Conservation (phyloP, 2,888 invertebrate species). For the Ferdinandea cuprea region DNA sequence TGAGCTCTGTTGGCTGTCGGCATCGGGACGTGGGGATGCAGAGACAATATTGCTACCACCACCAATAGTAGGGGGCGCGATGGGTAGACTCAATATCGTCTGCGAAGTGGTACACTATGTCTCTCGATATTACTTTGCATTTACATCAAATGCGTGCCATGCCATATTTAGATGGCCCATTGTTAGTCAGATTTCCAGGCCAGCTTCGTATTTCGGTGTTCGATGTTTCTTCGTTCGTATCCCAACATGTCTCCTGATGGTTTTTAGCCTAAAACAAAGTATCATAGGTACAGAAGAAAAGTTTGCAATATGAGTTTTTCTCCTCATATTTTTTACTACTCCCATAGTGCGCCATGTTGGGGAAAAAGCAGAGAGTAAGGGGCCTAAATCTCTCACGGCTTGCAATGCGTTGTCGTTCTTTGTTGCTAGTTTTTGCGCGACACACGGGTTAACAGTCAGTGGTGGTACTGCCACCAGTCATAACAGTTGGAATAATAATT, state of each 20-base stretch:
- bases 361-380: slow-evolving; percentile 19
- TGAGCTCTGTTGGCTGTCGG: slow-evolving; percentile 2
- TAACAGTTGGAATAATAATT: slow-evolving; percentile 73
- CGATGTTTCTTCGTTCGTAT: slow-evolving; percentile 60
- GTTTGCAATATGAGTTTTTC: slow-evolving; percentile 60
- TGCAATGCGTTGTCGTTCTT: slow-evolving; percentile 59
- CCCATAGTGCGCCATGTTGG: slow-evolving; percentile 24
- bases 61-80: slow-evolving; percentile 39
- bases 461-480: slow-evolving; percentile 53
- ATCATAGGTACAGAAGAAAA: slow-evolving; percentile 28
- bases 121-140: slow-evolving; percentile 75
- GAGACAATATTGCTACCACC: not conserved
- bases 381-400: slow-evolving; percentile 69
- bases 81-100: slow-evolving; percentile 62
- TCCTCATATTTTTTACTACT: slow-evolving; percentile 57
- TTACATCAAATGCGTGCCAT: slow-evolving; percentile 83
- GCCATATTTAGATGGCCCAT: slow-evolving; percentile 81
- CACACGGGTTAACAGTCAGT: slow-evolving; percentile 41
- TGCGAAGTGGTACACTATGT: slow-evolving; percentile 70
- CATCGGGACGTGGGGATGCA: not conserved
- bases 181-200: slow-evolving; percentile 69
- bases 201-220: slow-evolving; percentile 38
- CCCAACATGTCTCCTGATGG: slow-evolving; percentile 62
- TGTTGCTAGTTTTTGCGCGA: slow-evolving; percentile 40
- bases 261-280: slow-evolving; percentile 65